Percentiles rank a stretch among this genome's conserved stretches.
Evolutionary conservation across 2,113 vertebrate genomes (phyloP).

Genomic region (Dermatemys mawii): DNA sequence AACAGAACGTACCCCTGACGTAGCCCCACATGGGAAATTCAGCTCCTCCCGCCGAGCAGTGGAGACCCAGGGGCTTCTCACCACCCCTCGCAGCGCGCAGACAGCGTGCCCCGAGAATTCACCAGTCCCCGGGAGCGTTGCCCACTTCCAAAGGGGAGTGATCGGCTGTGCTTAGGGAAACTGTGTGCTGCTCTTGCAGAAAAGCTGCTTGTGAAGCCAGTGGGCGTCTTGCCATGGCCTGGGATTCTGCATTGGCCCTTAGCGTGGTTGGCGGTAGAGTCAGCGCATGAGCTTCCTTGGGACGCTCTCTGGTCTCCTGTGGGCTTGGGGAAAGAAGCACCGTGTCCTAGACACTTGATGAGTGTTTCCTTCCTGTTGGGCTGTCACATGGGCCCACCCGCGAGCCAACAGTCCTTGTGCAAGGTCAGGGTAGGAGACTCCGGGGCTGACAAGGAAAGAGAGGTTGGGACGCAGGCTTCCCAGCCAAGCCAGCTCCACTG

Average conservation of each 20-base stretch:
- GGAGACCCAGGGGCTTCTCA: not conserved
- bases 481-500: not conserved
- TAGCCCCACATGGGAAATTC: not conserved
- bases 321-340: not conserved
- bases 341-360: not conserved
- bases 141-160: not conserved
- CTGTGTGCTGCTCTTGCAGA: not conserved
- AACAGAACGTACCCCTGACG: not conserved
- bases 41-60: too few species aligned
- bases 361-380: not conserved
- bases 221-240: not conserved
- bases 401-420: not conserved
- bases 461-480: not conserved
- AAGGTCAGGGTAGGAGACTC: not conserved
- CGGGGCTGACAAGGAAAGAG: not conserved
- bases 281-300: not conserved
- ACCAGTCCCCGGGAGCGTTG: not conserved
- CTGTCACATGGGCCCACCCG: not conserved
- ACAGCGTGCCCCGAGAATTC: not conserved
- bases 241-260: not conserved
- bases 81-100: not conserved
- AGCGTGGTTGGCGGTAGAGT: not conserved
- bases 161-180: not conserved
- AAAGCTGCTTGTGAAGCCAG: not conserved
- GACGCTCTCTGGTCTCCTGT: not conserved